Base-by-base conservation (phyloP, 2,888 invertebrate genomes). In the Xanthorhoe spadicearia region DNA sequence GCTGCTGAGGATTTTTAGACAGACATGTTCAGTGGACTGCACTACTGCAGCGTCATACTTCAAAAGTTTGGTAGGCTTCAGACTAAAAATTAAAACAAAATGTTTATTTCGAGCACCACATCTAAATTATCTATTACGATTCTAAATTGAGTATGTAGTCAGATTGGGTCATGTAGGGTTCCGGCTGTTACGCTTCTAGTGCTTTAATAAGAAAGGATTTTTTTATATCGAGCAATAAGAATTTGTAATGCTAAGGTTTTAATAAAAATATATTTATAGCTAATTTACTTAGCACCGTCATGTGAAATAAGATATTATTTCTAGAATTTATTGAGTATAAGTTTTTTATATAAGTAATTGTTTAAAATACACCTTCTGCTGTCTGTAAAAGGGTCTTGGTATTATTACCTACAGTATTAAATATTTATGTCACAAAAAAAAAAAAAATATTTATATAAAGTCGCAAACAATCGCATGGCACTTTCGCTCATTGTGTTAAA, bases 1-100 rank as follows among this genome's bases (percentile, higher is more conserved):
- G 85, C 90, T 88, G 89, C 90, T 87, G 83, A 87, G 86, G 86
- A 85, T 79, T 85, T 73, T 53, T 13, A n/a, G n/a, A 53, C 53
- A 53, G 15, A 53, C 53, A 32, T 18, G 15, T 50, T 50, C 10
- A 9, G 23, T 19, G 23, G 13, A n/a, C n/a, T n/a, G n/a, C 19
- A 18, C n/a, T 2, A 50, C 2, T 49, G 23, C 23, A 4, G 5
- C 49, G 49, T 3, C 43, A 43, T n/a, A 13, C 13, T 13, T 43
- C 1, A 43, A 43, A 43, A n/a, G n/a, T n/a, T n/a, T n/a, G n/a
- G n/a, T n/a, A n/a, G n/a, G 23, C 38, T 43, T 10, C 38, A 43
- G 2, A 13, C 38, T 43, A 43, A 43, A 10, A 3, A 43, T 9
- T 43, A 3, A 23, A 23, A 23, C 23, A 23, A 23, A 23, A 23